Evolutionary conservation across 2,797 vertebrate genomes (phyloP).

Genomic region (Acanthurus lineatus): DNA sequence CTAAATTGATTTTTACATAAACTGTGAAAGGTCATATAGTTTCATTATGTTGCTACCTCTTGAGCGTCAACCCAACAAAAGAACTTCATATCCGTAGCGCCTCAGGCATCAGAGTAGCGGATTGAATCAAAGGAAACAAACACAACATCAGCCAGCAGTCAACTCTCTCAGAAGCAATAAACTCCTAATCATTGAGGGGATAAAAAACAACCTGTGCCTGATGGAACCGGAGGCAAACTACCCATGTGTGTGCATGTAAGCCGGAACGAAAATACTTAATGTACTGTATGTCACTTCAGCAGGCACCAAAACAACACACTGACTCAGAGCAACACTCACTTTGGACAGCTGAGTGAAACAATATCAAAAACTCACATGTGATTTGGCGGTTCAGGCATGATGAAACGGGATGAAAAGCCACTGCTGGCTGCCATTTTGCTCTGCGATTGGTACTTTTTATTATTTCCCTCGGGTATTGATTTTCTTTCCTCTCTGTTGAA

Average conservation of each 20-base stretch:
- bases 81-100: slow-evolving; percentile 42
- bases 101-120: slow-evolving; percentile 24
- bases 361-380: slow-evolving; percentile 50
- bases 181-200: slow-evolving; percentile 33
- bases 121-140: slow-evolving; percentile 56
- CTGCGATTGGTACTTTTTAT: slow-evolving; percentile 64
- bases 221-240: slow-evolving; percentile 22
- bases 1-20: slow-evolving; percentile 51
- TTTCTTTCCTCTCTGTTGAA: slow-evolving; percentile 68
- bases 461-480: slow-evolving; percentile 74
- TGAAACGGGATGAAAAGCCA: slow-evolving; percentile 59
- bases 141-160: slow-evolving; percentile 31
- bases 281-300: not conserved
- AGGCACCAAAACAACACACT: slow-evolving; percentile 4
- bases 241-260: slow-evolving; percentile 9
- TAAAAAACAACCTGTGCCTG: slow-evolving; percentile 29
- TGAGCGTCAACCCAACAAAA: slow-evolving; percentile 45
- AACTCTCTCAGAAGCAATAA: slow-evolving; percentile 51
- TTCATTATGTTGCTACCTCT: slow-evolving; percentile 46
- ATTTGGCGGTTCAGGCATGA: slow-evolving; percentile 43
- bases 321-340: slow-evolving; percentile 20
- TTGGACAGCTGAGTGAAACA: slow-evolving; percentile 48
- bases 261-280: not conserved
- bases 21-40: slow-evolving; percentile 45
- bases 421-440: slow-evolving; percentile 58